Evolutionary conservation across 2,113 vertebrate species (phyloP).

Genomic region (Pseudonaja textilis): DNA sequence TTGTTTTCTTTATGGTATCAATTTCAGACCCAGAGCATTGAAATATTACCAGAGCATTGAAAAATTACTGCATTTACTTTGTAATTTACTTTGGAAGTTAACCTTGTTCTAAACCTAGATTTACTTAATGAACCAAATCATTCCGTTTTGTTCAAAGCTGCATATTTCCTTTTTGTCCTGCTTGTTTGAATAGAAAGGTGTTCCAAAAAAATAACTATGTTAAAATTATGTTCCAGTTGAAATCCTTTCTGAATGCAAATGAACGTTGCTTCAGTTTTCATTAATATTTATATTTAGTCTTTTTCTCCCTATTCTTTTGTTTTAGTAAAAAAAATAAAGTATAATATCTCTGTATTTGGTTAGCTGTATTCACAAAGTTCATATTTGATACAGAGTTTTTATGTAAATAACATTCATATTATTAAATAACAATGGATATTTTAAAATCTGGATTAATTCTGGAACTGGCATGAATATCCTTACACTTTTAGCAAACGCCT

Average conservation of each 20-base stretch:
- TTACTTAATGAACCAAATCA: not conserved
- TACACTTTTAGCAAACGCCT: not conserved
- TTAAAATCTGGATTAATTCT: not conserved
- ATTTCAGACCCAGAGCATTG: not conserved
- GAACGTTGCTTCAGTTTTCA: not conserved
- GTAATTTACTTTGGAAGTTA: constrained; percentile 10
- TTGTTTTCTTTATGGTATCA: not conserved
- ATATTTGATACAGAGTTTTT: not conserved
- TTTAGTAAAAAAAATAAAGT: constrained; percentile 1
- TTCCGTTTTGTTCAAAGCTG: constrained; percentile 2
- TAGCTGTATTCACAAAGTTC: not conserved
- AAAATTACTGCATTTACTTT: constrained; percentile 6
- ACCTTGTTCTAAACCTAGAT: constrained; percentile 1
- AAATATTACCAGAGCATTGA: too few species aligned
- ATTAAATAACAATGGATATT: not conserved
- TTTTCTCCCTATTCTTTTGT: not conserved
- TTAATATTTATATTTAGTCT: not conserved
- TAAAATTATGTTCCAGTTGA: not conserved
- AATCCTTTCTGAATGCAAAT: not conserved
- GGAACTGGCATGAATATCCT: not conserved
- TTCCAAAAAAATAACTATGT: not conserved
- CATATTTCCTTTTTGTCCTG: not conserved
- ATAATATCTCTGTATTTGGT: not conserved
- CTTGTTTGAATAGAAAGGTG: not conserved
- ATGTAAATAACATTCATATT: not conserved